Evolutionary conservation across 2,797 vertebrate genomes (phyloP).

Genomic region (Neomorphus geoffroyi): DNA sequence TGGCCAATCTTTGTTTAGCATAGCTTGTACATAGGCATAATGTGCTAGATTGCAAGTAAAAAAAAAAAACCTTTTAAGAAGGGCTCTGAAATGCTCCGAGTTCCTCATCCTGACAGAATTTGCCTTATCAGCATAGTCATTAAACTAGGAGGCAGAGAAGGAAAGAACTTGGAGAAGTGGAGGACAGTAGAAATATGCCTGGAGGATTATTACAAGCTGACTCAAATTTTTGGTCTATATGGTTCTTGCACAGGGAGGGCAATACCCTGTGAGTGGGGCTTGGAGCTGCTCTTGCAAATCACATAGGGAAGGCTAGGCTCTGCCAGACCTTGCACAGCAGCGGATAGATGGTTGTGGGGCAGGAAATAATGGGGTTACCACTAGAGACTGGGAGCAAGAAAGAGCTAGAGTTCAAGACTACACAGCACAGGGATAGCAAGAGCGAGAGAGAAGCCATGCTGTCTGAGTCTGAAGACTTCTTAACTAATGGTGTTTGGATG

Average conservation of each 20-base stretch:
- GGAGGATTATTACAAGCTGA: not conserved
- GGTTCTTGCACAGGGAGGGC: not conserved
- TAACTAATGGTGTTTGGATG: not conserved
- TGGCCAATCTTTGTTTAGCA: not conserved
- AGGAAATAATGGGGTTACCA: not conserved
- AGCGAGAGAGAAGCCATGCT: not conserved
- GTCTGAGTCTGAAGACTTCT: not conserved
- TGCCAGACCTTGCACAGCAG: not conserved
- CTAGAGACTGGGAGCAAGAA: not conserved
- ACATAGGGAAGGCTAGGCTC: rapidly evolving
- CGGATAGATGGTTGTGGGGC: not conserved
- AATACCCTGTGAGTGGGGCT: not conserved
- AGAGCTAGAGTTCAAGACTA: not conserved
- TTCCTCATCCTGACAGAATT: not conserved
- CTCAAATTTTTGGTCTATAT: not conserved
- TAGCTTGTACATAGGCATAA: not conserved
- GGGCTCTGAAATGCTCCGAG: not conserved
- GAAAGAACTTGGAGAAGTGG: not conserved
- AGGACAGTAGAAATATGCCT: not conserved
- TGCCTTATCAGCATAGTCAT: not conserved
- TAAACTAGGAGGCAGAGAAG: not conserved
- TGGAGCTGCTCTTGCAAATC: not conserved
- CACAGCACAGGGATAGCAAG: not conserved
- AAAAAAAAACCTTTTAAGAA: not conserved
- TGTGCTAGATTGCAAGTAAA: not conserved